Percentiles rank a stretch among this genome's conserved stretches.
phyloP scores from a whole-genome alignment of 2,113 vertebrate genomes.

The Cinclus cinclus region DNA sequence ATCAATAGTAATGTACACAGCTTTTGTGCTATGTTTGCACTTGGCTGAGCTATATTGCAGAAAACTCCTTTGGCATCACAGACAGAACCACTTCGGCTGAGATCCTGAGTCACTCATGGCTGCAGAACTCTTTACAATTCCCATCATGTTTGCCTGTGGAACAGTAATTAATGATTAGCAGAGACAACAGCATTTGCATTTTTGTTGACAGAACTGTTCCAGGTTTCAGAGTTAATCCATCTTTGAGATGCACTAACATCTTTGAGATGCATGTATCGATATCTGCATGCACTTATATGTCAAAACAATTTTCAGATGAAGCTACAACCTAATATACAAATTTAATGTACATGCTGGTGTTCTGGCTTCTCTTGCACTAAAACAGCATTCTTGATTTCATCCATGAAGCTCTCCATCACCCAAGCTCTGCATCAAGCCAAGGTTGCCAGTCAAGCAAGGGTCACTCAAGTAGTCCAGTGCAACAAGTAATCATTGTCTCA shows the following conservation, averaged over 20 bases:
- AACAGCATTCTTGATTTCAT: neutral
- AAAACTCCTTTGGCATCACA: conserved; percentile 29
- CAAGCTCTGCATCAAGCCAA: neutral
- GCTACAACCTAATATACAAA: neutral
- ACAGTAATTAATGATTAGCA: conserved; percentile 47
- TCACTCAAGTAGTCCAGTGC: neutral
- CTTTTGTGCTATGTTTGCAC: neutral
- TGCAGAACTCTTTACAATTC: conserved; percentile 52
- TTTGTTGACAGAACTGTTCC: neutral
- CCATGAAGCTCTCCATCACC: neutral
- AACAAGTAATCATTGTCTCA: neutral
- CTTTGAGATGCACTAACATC: conserved; percentile 13
- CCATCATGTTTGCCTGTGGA: conserved; percentile 21
- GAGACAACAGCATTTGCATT: conserved; percentile 43
- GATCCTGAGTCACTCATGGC: conserved; percentile 24
- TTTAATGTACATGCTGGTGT: neutral
- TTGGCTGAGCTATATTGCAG: conserved; percentile 8
- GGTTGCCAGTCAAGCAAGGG: neutral
- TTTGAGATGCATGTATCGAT: neutral
- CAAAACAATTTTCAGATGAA: neutral
- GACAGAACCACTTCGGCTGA: conserved; percentile 12
- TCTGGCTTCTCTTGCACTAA: neutral
- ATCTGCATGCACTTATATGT: neutral
- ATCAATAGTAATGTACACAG: neutral
- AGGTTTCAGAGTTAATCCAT: conserved; percentile 37